Conservation (phyloP, 2,797 vertebrate species). For the Gadopsis bispinosus region DNA sequence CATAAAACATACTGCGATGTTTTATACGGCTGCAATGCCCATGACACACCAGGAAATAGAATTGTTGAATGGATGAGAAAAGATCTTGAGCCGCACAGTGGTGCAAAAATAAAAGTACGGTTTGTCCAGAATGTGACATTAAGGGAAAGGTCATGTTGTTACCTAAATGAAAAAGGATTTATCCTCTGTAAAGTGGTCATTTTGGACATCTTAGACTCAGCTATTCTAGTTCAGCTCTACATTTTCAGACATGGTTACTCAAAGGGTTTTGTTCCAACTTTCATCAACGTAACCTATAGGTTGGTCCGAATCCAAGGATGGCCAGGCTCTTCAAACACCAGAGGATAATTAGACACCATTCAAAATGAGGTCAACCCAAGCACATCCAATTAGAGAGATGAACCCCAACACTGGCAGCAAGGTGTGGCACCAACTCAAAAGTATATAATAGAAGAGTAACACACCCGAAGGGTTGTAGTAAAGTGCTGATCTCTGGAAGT, state of each 20-base stretch:
- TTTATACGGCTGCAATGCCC: neutral
- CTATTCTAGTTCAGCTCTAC: neutral
- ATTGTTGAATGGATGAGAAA: neutral
- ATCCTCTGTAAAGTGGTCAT: neutral
- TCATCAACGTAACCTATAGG: neutral
- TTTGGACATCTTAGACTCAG: neutral
- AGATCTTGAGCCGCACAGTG: neutral
- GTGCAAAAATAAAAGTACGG: no score
- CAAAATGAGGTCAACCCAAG: slow-evolving; percentile 16
- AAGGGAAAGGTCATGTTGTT: slow-evolving; percentile 5
- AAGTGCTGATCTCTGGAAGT: no score
- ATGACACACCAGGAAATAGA: neutral
- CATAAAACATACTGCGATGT: no score
- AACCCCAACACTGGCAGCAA: neutral
- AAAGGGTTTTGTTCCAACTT: slow-evolving; percentile 8
- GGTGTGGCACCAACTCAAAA: slow-evolving; percentile 33
- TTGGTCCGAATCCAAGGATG: neutral
- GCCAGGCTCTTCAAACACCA: slow-evolving; percentile 7
- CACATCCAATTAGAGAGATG: neutral
- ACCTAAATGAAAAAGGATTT: neutral
- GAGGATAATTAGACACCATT: slow-evolving; percentile 9
- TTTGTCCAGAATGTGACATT: slow-evolving; percentile 4
- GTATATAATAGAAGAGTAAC: no score
- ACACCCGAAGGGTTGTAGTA: no score
- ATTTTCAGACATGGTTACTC: neutral